Evolutionary conservation across 2,888 invertebrate genomes (phyloP), one percentile per base, ranked within the genome.

Genomic region (Micoletzkya japonica): DNA sequence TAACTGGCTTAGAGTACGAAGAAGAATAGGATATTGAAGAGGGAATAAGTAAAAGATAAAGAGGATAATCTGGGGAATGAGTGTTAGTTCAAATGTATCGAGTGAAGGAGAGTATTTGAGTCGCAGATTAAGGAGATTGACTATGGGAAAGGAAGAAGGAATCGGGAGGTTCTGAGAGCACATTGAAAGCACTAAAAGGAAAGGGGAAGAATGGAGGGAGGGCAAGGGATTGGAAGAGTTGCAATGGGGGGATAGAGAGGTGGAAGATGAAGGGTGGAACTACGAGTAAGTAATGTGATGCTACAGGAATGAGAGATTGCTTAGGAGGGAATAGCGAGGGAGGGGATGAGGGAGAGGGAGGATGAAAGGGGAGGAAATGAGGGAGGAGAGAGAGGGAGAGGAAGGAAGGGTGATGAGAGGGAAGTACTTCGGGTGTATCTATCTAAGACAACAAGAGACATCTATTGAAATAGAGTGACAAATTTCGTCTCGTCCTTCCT

Each of bases 311-410:
- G 57, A 57, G 57, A 57, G 1, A 3, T n/a, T 6, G 34, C 6
- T 26, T 52, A 54, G 10, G 32, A 57, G 28, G 34, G n/a, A 57
- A 36, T n/a, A 57, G 34, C n/a, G 36, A 58, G 26, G 58, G 36
- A 36, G 17, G 36, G n/a, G n/a, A n/a, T n/a, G n/a, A n/a, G n/a
- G n/a, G n/a, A n/a, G n/a, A 58, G 26, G 58, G 58, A 26, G 58
- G 26, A 6, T 24, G 58, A 34, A n/a, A n/a, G n/a, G n/a, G n/a
- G n/a, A 36, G 58, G 26, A n/a, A 37, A 30, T 10, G 30, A 58
- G 24, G 32, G 24, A 32, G 57, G n/a, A n/a, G n/a, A n/a, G n/a
- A n/a, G n/a, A n/a, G n/a, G n/a, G n/a, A n/a, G n/a, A n/a, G n/a
- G n/a, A n/a, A n/a, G n/a, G n/a, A n/a, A n/a, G n/a, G 26, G n/a